These are phyloP conservation scores for Tichodroma muraria DNA, from an alignment of 2,113 vertebrate genomes.

Conservation along the genomic window DNA sequence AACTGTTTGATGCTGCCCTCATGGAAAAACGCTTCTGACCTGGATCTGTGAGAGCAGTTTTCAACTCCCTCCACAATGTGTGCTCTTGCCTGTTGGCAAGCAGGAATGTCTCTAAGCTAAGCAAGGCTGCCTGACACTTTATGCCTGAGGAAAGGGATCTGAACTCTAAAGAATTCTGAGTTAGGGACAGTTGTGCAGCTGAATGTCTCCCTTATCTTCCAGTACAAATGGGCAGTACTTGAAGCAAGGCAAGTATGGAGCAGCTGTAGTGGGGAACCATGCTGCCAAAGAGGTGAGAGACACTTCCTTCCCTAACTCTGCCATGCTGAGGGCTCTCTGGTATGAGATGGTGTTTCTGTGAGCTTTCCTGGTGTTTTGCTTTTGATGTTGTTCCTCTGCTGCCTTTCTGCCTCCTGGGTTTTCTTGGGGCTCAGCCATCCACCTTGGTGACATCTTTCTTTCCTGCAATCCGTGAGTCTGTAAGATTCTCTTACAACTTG, in stretches of 20 bases:
- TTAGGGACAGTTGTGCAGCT: neutral
- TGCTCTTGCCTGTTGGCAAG: neutral
- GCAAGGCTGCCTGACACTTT: neutral
- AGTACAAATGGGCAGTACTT: conserved; percentile 88
- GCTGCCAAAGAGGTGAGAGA: conserved; percentile 83
- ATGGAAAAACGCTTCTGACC: neutral
- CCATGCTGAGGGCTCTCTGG: neutral
- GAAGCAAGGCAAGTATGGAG: conserved; percentile 96
- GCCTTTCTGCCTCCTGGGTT: neutral
- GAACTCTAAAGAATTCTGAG: neutral
- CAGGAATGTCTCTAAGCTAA: neutral
- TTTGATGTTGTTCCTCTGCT: neutral
- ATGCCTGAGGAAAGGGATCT: neutral
- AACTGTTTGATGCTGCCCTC: neutral
- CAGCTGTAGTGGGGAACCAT: conserved; percentile 87
- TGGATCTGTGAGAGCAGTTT: neutral
- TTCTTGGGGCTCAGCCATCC: neutral
- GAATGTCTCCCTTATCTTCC: conserved; percentile 31
- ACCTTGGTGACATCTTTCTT: neutral
- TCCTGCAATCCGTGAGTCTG: neutral
- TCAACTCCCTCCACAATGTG: neutral
- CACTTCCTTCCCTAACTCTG: neutral
- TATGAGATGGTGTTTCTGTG: neutral
- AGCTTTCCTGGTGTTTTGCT: neutral
- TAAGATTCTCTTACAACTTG: neutral